Evolutionary conservation across 2,888 invertebrate genomes (phyloP), one percentile per base, ranked within the genome.

Genomic region (Leptopterna dolabrata): DNA sequence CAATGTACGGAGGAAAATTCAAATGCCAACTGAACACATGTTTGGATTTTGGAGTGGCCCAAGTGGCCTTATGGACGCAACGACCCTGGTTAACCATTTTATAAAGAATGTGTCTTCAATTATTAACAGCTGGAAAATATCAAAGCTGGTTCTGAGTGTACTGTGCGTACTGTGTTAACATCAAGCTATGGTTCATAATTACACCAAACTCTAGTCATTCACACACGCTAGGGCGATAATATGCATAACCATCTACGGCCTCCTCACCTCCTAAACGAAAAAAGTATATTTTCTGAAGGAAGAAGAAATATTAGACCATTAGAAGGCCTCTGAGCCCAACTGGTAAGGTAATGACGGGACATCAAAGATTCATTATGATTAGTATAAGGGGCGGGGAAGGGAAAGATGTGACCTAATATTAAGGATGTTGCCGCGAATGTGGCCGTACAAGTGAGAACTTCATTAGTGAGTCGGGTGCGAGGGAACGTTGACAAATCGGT

Each of bases 381-480:
- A 78, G 78, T 45, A 78, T 27, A 55, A n/a, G 78, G n/a, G 36
- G 51, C 9, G 36, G 51, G 55, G 51, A 13, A 24, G n/a, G 51
- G 81, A 30, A 30, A 81, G 81, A 47, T 30, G 81, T 81, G 81
- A 81, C 81, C 81, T 81, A 81, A 81, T 81, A 81, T 81, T 81
- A 55, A 81, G 81, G 81, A 47, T 63, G 63, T 63, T 45, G 73
- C 73, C 81, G 81, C 81, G 81, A 81, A 81, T 81, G 81, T 81
- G 81, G 55, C 19, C 29, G 47, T 55, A 45, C 29, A 55, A 81
- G 81, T 81, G 81, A 81, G 81, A 81, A 81, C 81, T 81, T 81
- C 81, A 81, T 81, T 81, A 81, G 47, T 24, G 81, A 13, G 51
- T n/a, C 81, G 45, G n/a, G 45, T 19, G 45, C 13, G 27, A 24